These are phyloP conservation scores for Coregonus clupeaformis DNA, from an alignment of 2,113 vertebrate species.

Conservation along the genomic window DNA sequence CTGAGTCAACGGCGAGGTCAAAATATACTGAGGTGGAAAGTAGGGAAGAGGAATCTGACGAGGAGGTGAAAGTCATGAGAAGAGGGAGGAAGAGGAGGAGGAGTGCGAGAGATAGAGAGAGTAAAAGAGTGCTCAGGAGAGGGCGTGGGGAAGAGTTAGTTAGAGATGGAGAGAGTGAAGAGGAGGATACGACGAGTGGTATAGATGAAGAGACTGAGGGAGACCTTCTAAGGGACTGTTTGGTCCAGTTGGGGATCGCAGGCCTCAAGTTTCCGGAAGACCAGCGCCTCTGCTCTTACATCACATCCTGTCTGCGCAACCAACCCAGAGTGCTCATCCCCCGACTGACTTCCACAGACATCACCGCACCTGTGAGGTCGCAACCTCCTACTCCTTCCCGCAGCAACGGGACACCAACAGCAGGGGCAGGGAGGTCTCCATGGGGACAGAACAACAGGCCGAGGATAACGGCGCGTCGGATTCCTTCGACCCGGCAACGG, in stretches of 20 bases:
- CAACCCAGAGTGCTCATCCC: constrained; percentile 51
- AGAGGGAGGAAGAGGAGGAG: not conserved
- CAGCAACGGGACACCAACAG: not conserved
- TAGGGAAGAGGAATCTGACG: constrained; percentile 28
- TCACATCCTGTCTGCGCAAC: constrained; percentile 25
- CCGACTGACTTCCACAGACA: constrained; percentile 28
- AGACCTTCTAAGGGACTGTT: not conserved
- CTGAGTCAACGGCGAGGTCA: not conserved
- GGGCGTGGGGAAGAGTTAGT: no score
- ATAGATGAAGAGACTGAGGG: not conserved
- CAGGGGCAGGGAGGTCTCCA: not conserved
- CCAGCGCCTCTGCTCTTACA: constrained; percentile 7
- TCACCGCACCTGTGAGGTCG: not conserved
- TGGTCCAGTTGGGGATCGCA: not conserved
- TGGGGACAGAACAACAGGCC: not conserved
- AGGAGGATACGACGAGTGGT: not conserved
- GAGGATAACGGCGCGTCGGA: not conserved
- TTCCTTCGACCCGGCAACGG: not conserved
- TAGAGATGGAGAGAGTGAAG: not conserved
- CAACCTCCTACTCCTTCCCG: not conserved
- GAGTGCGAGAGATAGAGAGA: not conserved
- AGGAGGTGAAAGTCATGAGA: not conserved
- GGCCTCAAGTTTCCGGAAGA: constrained; percentile 28
- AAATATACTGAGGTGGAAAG: constrained; percentile 26
- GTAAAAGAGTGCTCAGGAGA: not conserved